Conservation (phyloP, 64 coral and sea anemone genomes). For the Stichodactyla mertensii region DNA sequence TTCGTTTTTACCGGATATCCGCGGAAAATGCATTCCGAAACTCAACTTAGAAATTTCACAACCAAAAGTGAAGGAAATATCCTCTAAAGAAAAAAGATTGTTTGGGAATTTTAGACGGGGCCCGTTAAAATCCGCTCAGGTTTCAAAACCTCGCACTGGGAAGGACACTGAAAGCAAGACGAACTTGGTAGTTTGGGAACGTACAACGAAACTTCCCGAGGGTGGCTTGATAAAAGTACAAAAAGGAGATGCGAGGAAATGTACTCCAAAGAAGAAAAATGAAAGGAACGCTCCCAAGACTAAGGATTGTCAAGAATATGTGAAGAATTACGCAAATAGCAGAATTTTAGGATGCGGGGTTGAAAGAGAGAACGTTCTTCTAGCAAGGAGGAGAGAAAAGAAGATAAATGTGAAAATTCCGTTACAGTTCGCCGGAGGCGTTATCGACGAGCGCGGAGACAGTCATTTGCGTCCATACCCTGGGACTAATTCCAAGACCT, state of each 20-base stretch:
- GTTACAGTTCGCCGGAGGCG: conserved; percentile 54
- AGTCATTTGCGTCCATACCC: background rate
- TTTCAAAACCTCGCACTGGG: background rate
- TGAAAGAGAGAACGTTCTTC: background rate
- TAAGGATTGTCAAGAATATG: background rate
- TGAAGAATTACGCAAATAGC: background rate
- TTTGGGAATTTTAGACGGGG: background rate
- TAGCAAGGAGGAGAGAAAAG: background rate
- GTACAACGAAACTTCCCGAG: background rate
- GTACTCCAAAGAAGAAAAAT: background rate
- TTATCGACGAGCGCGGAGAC: conserved; percentile 42
- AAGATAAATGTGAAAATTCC: background rate
- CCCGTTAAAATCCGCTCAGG: background rate
- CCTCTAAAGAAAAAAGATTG: background rate
- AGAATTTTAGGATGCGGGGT: background rate
- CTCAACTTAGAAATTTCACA: background rate
- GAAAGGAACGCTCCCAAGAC: background rate
- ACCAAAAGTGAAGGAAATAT: background rate
- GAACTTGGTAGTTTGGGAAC: background rate
- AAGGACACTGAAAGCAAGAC: background rate
- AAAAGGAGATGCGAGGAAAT: background rate
- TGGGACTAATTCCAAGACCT: background rate
- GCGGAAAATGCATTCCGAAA: background rate
- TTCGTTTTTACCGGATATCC: background rate
- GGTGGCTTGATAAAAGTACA: background rate